Evolutionary conservation across 1,140 invertebrate genomes (phyloP), one percentile per base, ranked within the genome.

Genomic region (Leptinotarsa lineolata): DNA sequence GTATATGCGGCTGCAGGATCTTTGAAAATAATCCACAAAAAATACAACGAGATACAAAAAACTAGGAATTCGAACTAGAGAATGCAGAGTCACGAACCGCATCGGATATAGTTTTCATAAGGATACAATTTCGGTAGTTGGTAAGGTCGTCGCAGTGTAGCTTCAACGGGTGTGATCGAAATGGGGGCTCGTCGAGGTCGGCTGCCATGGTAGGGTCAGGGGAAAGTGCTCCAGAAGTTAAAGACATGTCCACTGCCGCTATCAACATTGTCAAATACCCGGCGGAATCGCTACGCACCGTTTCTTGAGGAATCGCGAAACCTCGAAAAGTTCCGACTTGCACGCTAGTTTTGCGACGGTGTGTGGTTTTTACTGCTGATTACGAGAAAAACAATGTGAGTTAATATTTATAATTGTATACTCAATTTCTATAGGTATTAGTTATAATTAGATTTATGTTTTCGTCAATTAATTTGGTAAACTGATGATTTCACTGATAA

Each of bases 181-280:
- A 22, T 20, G 68, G 68, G 68, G 68, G 68, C 68, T 69, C 48
- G 68, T 69, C 68, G 68, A 69, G 68, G 68, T 24, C 68, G 68
- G 46, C n/a, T 8, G 12, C 21, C 16, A 22, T 58, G 21, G 68
- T 69, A 69, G 68, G 68, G 68, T 69, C 12, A 30, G 58, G 68
- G 68, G 68, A 69, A 69, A 69, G 68, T 69, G 45, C 68, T 59
- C 20, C 68, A 58, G 48, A 44, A 59, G 20, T 21, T 48, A 22
- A 66, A 69, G 68, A 69, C 48, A 69, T 69, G 68, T 48, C 68
- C 20, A 39, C 66, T 39, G 30, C 4, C 54, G 21, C 54, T 69
- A 30, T 39, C 39, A 66, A 66, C 64, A 44, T 54, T 54, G 4
- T 18, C 39, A 44, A 66, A 66, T 44, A 66, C 39, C 18, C 22